Evolutionary conservation across 2,797 vertebrate species (phyloP), one percentile per base, ranked within the genome.

Genomic region (Aphelocoma californica): DNA sequence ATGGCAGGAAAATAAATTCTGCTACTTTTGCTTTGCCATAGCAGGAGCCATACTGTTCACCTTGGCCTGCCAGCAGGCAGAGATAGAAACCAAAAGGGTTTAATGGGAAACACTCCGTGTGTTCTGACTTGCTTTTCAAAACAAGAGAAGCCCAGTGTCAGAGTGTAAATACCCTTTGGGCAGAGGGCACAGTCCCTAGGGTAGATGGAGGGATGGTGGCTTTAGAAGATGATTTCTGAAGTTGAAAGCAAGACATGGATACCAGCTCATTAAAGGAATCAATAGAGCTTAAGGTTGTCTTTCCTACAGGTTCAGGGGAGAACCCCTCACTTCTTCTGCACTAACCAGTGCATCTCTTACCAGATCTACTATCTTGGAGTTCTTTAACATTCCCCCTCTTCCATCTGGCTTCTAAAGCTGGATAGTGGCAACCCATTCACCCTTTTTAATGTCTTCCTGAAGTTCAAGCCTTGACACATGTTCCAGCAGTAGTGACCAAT

Each of bases 1-100:
- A 85, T 80, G 67, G 54, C 81, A 92, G 77, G 85, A 80, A 79
- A 96, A 95, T 95, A 94, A 93, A 92, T 94, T 54, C 24, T 2
- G 6, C 50, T 85, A 2, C 66, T 95, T 93, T 11, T 48, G 60
- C 77, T 77, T 73, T 77, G 38, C 86, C 2, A 0, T 86, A 32
- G 42, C 62, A 65, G 70, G 70, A 90, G 21, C 80, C 17, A 1
- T 81, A 24, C 38, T 32, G 64, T 61, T 91, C 75, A 57, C 91
- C 64, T 72, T 71, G 80, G 74, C 38, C 29, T 64, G 83, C 71
- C 86, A 79, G 81, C 74, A 90, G 78, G 67, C 89, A 90, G 83
- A 47, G 88, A 17, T 50, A 32, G 50, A 84, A 86, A 82, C 14
- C 25, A 40, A 42, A 91, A 6, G 4, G 31, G n/a, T 67, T 80